Evolutionary conservation across 1,140 invertebrate species (phyloP).

Genomic region (Dermatophagoides farinae): DNA sequence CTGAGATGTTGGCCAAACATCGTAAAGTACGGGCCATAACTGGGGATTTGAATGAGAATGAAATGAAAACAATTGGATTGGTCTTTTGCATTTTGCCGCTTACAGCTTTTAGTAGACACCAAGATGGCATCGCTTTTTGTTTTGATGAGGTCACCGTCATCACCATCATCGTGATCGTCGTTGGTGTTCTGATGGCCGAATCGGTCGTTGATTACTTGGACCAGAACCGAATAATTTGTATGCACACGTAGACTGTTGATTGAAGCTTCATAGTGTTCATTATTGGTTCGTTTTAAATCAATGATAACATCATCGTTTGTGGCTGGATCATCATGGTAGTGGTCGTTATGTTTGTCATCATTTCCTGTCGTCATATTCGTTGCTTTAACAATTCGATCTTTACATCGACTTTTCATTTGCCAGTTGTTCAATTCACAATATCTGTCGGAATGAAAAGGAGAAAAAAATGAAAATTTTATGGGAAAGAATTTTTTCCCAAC

Average conservation of each 20-base stretch:
- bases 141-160: conserved; percentile 34
- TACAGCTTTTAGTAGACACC: background rate
- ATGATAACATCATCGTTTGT: conserved; percentile 8
- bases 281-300: background rate
- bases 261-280: conserved; percentile 12
- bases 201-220: conserved; percentile 22
- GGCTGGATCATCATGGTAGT: background rate
- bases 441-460: background rate
- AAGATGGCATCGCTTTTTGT: conserved; percentile 46
- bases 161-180: background rate
- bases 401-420: conserved; percentile 12
- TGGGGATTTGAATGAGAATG: conserved; percentile 24
- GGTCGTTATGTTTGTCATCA: background rate
- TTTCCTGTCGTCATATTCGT: too few relatives aligned
- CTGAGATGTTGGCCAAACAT: conserved; percentile 48
- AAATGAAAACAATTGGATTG: background rate
- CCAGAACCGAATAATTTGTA: conserved; percentile 53
- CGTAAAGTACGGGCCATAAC: conserved; percentile 52
- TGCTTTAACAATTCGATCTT: conserved; percentile 12
- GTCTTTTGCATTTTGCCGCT: too few relatives aligned
- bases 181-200: too few relatives aligned
- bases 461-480: background rate
- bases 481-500: too few relatives aligned
- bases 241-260: conserved; percentile 33
- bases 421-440: conserved; percentile 17